Evolutionary conservation across 2,113 vertebrate species (phyloP).

Genomic region (Podocnemis expansa): DNA sequence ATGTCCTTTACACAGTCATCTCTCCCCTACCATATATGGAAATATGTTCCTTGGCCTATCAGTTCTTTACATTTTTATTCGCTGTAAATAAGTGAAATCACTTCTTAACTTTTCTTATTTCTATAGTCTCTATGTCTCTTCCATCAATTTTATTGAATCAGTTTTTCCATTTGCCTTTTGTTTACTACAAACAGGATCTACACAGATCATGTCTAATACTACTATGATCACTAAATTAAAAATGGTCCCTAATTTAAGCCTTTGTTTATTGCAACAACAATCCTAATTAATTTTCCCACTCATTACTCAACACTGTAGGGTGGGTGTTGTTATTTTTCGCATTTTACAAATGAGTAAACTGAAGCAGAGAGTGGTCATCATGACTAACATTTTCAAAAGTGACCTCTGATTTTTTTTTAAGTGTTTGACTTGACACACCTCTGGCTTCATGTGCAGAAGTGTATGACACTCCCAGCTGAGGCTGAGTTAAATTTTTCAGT

Average conservation of each 20-base stretch:
- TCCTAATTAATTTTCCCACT: background rate
- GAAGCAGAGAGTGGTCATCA: background rate
- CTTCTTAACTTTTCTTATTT: conserved; percentile 10
- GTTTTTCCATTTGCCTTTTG: background rate
- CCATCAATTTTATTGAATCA: background rate
- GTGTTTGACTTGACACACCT: background rate
- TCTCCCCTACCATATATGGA: background rate
- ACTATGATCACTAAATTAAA: background rate
- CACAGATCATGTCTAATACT: background rate
- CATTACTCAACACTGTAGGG: background rate
- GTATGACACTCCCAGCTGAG: background rate
- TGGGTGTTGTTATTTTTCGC: background rate
- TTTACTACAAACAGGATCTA: background rate
- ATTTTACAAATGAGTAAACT: background rate
- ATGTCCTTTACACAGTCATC: background rate
- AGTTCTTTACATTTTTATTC: background rate
- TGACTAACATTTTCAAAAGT: background rate
- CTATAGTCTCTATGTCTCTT: background rate
- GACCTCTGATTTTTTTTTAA: background rate
- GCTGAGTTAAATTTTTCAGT: too few species aligned
- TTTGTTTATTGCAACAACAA: background rate
- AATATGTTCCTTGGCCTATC: background rate
- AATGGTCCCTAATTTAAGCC: background rate
- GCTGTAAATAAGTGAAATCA: background rate
- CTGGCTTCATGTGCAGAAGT: background rate